phyloP scores from a whole-genome alignment of 2,888 invertebrate species.

The Apodemia zela region DNA sequence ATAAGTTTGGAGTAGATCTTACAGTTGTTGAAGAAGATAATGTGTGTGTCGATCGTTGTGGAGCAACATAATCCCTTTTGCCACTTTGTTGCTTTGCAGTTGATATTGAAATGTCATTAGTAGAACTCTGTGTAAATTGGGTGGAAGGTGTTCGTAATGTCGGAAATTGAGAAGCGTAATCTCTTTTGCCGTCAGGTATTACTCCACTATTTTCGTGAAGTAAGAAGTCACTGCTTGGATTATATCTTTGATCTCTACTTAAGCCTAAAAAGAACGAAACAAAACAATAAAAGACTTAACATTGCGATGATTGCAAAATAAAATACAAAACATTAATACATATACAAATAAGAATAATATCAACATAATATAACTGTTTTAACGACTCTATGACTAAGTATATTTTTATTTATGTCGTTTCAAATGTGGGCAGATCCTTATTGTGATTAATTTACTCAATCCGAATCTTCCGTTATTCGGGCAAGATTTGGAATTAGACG shows the following conservation, averaged over 20 bases:
- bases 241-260: constrained; percentile 44
- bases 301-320: too few relatives aligned
- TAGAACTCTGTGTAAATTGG: constrained; percentile 25
- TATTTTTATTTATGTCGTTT: too few relatives aligned
- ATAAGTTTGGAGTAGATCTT: constrained; percentile 25
- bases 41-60: constrained; percentile 45
- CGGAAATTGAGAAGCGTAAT: constrained; percentile 47
- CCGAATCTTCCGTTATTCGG: too few relatives aligned
- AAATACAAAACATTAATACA: too few relatives aligned
- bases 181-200: constrained; percentile 42
- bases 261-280: constrained; percentile 38
- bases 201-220: constrained; percentile 55
- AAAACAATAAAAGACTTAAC: neutral
- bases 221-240: constrained; percentile 61
- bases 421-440: too few relatives aligned
- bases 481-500: too few relatives aligned
- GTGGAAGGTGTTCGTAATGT: constrained; percentile 35
- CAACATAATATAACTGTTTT: too few relatives aligned
- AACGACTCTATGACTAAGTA: too few relatives aligned
- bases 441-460: too few relatives aligned
- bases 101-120: constrained; percentile 24
- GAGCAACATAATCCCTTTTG: constrained; percentile 57
- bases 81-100: constrained; percentile 36
- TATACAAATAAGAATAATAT: too few relatives aligned
- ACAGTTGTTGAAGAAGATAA: constrained; percentile 28